Conservation (phyloP, 1,140 invertebrate genomes). For the Hestina assimilis region DNA sequence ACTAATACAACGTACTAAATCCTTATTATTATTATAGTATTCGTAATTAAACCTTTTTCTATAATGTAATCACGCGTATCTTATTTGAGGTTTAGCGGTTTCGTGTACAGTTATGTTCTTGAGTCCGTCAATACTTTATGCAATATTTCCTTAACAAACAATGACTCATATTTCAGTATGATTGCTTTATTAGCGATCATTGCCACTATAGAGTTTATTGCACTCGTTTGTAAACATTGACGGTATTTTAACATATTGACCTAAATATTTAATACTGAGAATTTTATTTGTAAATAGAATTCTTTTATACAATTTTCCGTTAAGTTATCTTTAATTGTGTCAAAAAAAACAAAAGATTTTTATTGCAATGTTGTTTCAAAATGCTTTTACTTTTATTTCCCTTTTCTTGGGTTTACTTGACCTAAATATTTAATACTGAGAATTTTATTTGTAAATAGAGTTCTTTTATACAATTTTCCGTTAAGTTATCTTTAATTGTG, state of each 20-base stretch:
- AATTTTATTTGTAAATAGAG: constrained; percentile 11
- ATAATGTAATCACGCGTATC: background rate
- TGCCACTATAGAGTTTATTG: constrained; percentile 57
- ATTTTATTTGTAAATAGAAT: constrained; percentile 8
- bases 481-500: too few species aligned
- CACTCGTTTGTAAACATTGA: constrained; percentile 33
- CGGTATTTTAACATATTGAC: constrained; percentile 32
- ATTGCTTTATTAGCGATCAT: constrained; percentile 46
- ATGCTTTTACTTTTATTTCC: too few species aligned
- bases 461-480: background rate
- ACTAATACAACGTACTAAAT: too few species aligned
- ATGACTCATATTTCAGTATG: constrained; percentile 49
- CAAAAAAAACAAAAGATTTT: too few species aligned
- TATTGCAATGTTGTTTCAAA: too few species aligned
- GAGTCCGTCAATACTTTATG: constrained; percentile 44
- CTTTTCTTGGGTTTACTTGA: too few species aligned
- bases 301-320: background rate
- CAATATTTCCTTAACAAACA: constrained; percentile 58
- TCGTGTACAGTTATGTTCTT: constrained; percentile 44
- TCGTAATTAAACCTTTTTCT: background rate
- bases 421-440: constrained; percentile 23
- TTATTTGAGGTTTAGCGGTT: constrained; percentile 34
- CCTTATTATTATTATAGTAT: background rate
- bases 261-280: constrained; percentile 21
- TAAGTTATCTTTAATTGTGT: too few species aligned